Base-by-base conservation (phyloP, 2,888 invertebrate genomes). In the Tenthredo livida region DNA sequence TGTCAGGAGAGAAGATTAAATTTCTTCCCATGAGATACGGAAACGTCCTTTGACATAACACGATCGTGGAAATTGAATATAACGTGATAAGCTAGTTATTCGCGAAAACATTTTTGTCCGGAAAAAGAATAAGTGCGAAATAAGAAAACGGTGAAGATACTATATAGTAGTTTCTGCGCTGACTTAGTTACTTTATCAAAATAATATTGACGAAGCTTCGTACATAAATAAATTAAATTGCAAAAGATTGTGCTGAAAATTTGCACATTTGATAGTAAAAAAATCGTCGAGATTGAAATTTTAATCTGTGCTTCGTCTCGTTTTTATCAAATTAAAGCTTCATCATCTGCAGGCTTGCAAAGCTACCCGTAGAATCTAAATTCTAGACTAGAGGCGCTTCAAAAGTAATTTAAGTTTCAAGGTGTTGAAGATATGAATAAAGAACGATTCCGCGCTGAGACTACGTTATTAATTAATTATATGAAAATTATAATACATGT, bases 351-450 rank as follows among this genome's bases (percentile, higher is more conserved):
- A 40, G 12, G 21, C n/a, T 21, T 10, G 72, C 21, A 43, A 43
- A 25, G 40, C 21, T 25, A 21, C n/a, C n/a, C 40, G 1, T 43
- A 33, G 77, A 77, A 77, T 77, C 50, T 25, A 17, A 33, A 77
- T 50, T 77, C 12, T 50, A 77, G n/a, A 50, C 21, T 54, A 29
- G 33, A 77, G 77, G n/a, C n/a, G 50, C 33, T 50, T 54, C 54
- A 12, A 61, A 58, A 61, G 58, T 80, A 80, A 80, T 80, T 40
- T 29, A 80, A 80, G 61, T 80, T 80, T 50, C n/a, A 6, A 80
- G 58, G 58, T 37, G 58, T 40, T 61, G 61, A 54, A 80, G 40
- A 80, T 21, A 40, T 61, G 61, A 40, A 61, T 80, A 15, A 78
- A 37, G 78, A 58, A 61, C 58, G 61, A 80, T 37, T 61, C 40